Evolutionary conservation across 2,797 vertebrate species (phyloP), one percentile per base, ranked within the genome.

Genomic region (Epinephelus malabaricus): DNA sequence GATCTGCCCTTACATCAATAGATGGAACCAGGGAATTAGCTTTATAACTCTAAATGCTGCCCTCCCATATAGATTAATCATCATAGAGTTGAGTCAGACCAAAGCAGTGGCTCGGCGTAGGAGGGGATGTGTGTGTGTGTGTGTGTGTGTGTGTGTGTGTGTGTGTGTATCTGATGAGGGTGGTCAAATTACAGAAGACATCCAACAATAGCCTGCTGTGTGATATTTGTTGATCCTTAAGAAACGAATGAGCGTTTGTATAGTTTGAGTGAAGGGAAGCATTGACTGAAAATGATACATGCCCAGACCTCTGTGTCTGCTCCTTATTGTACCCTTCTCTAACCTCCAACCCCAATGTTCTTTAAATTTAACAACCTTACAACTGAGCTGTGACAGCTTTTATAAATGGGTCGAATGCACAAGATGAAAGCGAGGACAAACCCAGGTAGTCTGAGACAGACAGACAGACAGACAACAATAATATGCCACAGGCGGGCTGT

Each of bases 391-490:
- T 46, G 61, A 60, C 43, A 71, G 45, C 58, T 67, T 73, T 81
- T 66, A 50, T 49, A 73, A 79, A 30, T 46, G 47, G 68, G n/a
- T 61, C 34, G 3, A 43, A 66, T 68, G 55, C 59, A 58, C 2
- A 47, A 78, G 86, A 87, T 86, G 40, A 86, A 92, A 90, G 68
- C 43, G 6, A 68, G 46, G 54, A 61, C 45, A 30, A 34, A 76
- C 38, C 38, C 43, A 66, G 59, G 30, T 67, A 54, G 59, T 2
- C 34, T 8, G 34, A 34, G 34, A 34, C 30, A 27, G 25, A 40
- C 43, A 54, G 40, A 79, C 30, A 45, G 46, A 54, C 25, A 9
- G 68, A 74, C 53, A 34, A 67, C 45, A 75, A 49, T 51, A 58
- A 83, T 34, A 50, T 53, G 82, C 34, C 66, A 54, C 76, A 86